phyloP scores from a whole-genome alignment of 2,888 invertebrate species.

The Noctua janthe region DNA sequence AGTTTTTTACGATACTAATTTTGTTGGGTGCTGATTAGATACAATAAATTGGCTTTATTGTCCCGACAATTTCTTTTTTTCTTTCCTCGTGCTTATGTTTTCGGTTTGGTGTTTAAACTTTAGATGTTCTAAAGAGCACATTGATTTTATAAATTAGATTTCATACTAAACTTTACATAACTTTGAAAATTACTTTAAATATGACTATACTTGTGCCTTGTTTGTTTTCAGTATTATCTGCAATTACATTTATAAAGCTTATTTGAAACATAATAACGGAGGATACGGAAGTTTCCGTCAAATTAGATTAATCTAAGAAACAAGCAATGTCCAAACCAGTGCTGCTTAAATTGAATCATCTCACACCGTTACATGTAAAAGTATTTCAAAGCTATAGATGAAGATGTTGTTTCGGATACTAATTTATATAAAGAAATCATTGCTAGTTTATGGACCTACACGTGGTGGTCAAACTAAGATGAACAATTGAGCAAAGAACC shows the following conservation, averaged over 20 bases:
- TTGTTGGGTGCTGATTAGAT: constrained; percentile 35
- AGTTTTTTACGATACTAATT: constrained; percentile 28
- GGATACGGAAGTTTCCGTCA: not conserved
- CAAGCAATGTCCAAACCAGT: not conserved
- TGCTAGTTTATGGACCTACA: not conserved
- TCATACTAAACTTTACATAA: not conserved
- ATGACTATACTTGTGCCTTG: not conserved
- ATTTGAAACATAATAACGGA: constrained; percentile 1
- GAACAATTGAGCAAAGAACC: not conserved
- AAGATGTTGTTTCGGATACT: not conserved
- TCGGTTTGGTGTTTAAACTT: not conserved
- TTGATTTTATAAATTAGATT: not conserved
- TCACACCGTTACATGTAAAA: not conserved
- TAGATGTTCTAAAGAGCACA: not conserved
- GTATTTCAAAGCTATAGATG: not conserved
- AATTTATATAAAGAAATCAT: not conserved
- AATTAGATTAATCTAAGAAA: constrained; percentile 7
- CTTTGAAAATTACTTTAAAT: not conserved
- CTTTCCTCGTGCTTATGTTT: not conserved
- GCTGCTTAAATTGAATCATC: constrained; percentile 16
- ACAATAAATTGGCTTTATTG: constrained; percentile 36
- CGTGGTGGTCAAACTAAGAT: not conserved
- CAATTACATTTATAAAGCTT: not conserved
- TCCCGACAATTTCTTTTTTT: not conserved
- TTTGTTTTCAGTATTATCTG: not conserved